These are phyloP conservation scores for Conus betulinus DNA, from an alignment of 1,140 invertebrate species.

Conservation along the genomic window DNA sequence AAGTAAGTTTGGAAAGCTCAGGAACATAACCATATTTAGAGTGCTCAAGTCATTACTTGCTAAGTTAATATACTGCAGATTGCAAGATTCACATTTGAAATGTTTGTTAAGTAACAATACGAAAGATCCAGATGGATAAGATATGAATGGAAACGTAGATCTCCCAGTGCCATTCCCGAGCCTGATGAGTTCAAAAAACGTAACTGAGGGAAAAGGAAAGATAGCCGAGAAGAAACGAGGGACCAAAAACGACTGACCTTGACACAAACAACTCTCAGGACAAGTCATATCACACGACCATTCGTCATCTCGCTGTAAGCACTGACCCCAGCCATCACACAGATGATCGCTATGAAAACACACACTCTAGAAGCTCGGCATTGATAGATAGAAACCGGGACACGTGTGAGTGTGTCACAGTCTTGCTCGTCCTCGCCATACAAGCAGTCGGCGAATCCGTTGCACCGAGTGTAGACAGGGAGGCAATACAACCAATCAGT, in stretches of 20 bases:
- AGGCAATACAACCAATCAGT: background rate
- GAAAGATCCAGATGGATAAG: background rate
- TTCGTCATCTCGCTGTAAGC: background rate
- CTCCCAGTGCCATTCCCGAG: background rate
- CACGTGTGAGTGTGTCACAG: background rate
- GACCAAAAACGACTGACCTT: background rate
- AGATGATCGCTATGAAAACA: background rate
- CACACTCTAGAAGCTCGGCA: background rate
- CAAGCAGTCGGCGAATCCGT: background rate
- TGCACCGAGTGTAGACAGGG: background rate
- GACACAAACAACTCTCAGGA: background rate
- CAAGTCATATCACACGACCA: background rate
- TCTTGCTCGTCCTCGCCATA: background rate
- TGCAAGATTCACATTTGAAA: background rate
- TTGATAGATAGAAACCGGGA: background rate
- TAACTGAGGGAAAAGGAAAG: background rate
- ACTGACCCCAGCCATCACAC: background rate
- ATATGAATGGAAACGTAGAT: background rate
- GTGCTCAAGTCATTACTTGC: background rate
- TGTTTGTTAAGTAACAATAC: background rate
- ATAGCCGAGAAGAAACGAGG: background rate
- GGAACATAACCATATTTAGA: background rate
- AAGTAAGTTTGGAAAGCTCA: background rate
- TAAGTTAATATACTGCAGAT: background rate
- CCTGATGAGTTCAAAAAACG: background rate